Percentiles rank a stretch among this genome's conserved stretches.
Evolutionary conservation across 2,797 vertebrate genomes (phyloP).

Genomic region (Phoebastria nigripes): DNA sequence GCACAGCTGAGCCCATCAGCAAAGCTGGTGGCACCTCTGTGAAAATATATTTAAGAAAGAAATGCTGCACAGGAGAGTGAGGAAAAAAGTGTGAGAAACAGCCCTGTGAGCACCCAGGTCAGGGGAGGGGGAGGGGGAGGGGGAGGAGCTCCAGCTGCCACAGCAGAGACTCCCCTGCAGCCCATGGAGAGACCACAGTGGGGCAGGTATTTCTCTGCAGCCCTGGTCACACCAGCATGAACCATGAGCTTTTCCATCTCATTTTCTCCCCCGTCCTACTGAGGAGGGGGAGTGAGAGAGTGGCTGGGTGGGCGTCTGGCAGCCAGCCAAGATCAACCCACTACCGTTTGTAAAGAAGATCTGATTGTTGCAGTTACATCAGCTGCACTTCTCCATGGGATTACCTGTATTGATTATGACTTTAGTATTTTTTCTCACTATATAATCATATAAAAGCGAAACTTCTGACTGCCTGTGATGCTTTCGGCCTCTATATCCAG

Average conservation of each 20-base stretch:
- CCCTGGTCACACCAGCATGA: neutral
- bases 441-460: constrained; percentile 14
- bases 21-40: neutral
- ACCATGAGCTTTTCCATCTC: neutral
- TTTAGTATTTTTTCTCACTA: neutral
- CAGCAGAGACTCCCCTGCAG: neutral
- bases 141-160: neutral
- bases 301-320: rapidly evolving
- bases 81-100: neutral
- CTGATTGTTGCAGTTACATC: neutral
- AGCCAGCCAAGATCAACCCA: neutral
- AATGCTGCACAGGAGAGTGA: rapidly evolving
- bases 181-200: rapidly evolving
- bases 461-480: neutral
- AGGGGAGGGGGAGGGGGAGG: too few species aligned
- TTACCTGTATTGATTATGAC: constrained; percentile 4
- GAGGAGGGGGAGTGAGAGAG: neutral
- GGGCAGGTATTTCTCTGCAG: neutral
- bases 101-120: rapidly evolving
- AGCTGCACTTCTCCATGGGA: neutral
- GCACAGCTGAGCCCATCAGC: neutral
- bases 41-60: neutral
- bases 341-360: neutral
- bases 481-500: constrained; percentile 9
- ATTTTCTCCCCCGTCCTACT: neutral